Base-by-base conservation (phyloP, 2,888 invertebrate species). In the Noctua comes region DNA sequence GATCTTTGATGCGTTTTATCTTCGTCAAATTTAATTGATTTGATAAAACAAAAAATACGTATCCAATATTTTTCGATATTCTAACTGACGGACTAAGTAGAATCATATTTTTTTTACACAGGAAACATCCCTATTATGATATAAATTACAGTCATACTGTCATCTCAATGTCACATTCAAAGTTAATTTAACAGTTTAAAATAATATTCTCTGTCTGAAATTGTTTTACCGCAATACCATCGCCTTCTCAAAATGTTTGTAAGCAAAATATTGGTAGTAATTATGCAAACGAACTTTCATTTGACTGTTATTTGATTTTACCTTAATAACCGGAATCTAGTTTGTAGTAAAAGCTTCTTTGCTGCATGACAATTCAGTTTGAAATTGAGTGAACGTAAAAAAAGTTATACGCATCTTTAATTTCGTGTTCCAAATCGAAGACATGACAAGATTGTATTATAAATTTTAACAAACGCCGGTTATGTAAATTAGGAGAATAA, bases 251-350 rank as follows among this genome's bases (percentile, higher is more conserved):
- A 74, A 80, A 80, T 18, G 64, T 73, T 68, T 72, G 18, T 36
- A 18, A 75, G 73, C 69, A 73, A 84, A 80, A 73, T 68, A 74
- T 77, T 84, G 62, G n/a, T 31, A 84, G 62, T 84, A 46, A 76
- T 68, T 72, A 74, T 66, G 48, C 54, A 64, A 80, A 77, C 62
- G 54, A 68, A 66, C 73, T 64, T 68, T 18, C 36, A 31, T 72
- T 69, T 71, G n/a, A 65, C 27, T 59, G 21, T 51, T 36, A 27
- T 46, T 51, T 62, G 2, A 68, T 68, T 81, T 81, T 36, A 77
- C 18, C 68, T 43, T 64, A 57, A 71, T 64, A 40, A 68, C 36
- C 6, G 0, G 1, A 57, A 1, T 21, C 2, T n/a, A 24, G 46
- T 73, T 72, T 11, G 18, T 64, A 64, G 24, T 8, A 74, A 74